phyloP scores from a whole-genome alignment of 2,888 invertebrate genomes.

The Machimus rusticus region DNA sequence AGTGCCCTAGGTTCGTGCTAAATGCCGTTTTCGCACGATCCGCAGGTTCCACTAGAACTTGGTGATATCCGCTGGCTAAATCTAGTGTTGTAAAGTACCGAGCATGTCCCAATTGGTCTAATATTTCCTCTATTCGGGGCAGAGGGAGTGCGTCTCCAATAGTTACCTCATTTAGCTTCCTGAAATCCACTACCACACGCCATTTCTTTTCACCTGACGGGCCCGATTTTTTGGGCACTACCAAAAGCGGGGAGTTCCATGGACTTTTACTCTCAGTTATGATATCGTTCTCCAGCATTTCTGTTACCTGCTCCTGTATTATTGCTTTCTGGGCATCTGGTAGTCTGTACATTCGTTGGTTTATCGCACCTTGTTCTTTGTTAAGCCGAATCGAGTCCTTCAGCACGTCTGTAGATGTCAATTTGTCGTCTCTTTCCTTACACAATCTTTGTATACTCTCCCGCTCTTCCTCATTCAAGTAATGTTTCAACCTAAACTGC shows the following conservation, averaged over 20 bases:
- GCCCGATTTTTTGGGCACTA: not conserved
- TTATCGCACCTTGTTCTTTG: not conserved
- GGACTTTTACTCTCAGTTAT: not conserved
- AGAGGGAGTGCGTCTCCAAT: slow-evolving; percentile 35
- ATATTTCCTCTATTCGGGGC: slow-evolving; percentile 44
- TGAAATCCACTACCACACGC: slow-evolving; percentile 11
- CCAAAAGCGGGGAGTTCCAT: not conserved
- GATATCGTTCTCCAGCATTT: not conserved
- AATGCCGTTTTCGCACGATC: slow-evolving; percentile 44
- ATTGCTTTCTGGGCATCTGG: not conserved
- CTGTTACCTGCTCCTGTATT: not conserved
- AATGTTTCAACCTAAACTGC: too few species aligned
- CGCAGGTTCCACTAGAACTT: slow-evolving; percentile 36
- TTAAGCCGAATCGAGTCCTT: not conserved
- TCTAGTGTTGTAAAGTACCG: not conserved
- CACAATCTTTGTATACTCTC: not conserved
- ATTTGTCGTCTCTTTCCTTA: not conserved
- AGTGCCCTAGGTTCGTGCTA: slow-evolving; percentile 48
- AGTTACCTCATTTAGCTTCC: not conserved
- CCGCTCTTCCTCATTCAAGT: not conserved
- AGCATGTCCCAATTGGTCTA: not conserved
- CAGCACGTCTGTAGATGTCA: not conserved
- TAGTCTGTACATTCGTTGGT: not conserved
- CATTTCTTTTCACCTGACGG: not conserved
- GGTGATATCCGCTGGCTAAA: slow-evolving; percentile 16